These are phyloP conservation scores for Merodon equestris DNA, from an alignment of 2,888 invertebrate genomes.

Conservation along the genomic window DNA sequence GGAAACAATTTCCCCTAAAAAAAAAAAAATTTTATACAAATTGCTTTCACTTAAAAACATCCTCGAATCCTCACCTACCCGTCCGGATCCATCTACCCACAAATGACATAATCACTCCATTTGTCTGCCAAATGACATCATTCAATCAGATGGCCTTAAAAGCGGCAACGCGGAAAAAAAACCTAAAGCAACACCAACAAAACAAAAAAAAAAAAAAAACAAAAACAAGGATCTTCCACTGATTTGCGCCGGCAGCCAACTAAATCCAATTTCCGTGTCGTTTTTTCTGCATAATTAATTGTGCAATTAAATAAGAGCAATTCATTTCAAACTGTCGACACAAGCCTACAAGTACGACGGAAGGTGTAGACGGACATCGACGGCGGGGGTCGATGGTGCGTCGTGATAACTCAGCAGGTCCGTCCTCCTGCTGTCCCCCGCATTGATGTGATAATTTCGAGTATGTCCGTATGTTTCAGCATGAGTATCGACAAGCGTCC, in stretches of 20 bases:
- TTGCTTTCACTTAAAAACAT: slow-evolving; percentile 22
- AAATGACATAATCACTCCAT: slow-evolving; percentile 49
- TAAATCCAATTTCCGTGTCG: slow-evolving; percentile 58
- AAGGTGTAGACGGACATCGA: no score
- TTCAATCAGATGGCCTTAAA: slow-evolving; percentile 36
- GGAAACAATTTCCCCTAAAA: not conserved
- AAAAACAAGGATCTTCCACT: slow-evolving; percentile 17
- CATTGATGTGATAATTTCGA: slow-evolving; percentile 50
- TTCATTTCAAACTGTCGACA: slow-evolving; percentile 54
- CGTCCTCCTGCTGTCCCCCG: no score
- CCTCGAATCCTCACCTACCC: not conserved
- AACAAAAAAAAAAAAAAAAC: no score
- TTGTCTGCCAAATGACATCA: slow-evolving; percentile 54
- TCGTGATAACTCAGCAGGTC: no score
- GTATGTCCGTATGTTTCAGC: slow-evolving; percentile 13
- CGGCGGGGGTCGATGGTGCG: no score
- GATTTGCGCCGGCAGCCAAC: slow-evolving; percentile 7
- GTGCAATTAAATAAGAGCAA: slow-evolving; percentile 63
- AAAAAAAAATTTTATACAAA: slow-evolving; percentile 17
- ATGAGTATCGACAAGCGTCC: slow-evolving; percentile 21
- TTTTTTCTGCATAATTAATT: slow-evolving; percentile 58
- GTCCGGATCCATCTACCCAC: slow-evolving; percentile 1
- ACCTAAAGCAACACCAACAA: slow-evolving; percentile 1
- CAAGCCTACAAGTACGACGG: not conserved
- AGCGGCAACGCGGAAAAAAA: slow-evolving; percentile 11